phyloP scores from a whole-genome alignment of 92 coral and sea anemone species.

The Phymanthus crucifer region DNA sequence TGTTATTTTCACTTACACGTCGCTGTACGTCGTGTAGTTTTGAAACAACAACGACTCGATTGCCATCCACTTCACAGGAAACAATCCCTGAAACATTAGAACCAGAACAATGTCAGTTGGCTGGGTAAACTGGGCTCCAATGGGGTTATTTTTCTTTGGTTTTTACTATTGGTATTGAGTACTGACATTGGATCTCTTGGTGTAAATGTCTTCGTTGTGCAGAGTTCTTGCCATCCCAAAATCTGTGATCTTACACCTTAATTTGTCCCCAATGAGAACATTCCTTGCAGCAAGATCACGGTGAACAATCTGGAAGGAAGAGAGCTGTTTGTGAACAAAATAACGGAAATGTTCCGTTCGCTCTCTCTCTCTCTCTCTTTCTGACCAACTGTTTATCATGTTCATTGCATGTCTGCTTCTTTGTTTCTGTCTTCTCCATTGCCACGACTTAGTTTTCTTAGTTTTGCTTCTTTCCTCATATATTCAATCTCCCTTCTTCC shows the following conservation, averaged over 20 bases:
- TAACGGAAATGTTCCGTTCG: no score
- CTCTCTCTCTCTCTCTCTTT: no score
- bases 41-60: conserved; percentile 26
- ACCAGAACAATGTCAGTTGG: no score
- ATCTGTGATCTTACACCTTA: conserved; percentile 56
- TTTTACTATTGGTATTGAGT: neutral
- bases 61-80: conserved; percentile 46
- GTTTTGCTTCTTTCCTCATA: no score
- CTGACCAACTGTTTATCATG: neutral
- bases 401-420: neutral
- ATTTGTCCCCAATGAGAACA: conserved; percentile 54
- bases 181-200: conserved; percentile 48
- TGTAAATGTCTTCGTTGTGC: conserved; percentile 37
- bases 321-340: neutral
- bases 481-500: no score
- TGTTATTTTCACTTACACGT: conserved; percentile 28
- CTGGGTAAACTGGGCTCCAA: no score
- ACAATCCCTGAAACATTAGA: conserved; percentile 28
- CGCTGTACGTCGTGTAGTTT: conserved; percentile 29
- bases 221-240: conserved; percentile 65
- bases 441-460: no score
- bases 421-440: no score
- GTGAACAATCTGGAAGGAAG: conserved; percentile 53
- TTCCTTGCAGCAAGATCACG: conserved; percentile 73
- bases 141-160: no score